Evolutionary conservation across 2,888 invertebrate genomes (phyloP), one percentile per base, ranked within the genome.

Genomic region (Lepidochitona cinerea): DNA sequence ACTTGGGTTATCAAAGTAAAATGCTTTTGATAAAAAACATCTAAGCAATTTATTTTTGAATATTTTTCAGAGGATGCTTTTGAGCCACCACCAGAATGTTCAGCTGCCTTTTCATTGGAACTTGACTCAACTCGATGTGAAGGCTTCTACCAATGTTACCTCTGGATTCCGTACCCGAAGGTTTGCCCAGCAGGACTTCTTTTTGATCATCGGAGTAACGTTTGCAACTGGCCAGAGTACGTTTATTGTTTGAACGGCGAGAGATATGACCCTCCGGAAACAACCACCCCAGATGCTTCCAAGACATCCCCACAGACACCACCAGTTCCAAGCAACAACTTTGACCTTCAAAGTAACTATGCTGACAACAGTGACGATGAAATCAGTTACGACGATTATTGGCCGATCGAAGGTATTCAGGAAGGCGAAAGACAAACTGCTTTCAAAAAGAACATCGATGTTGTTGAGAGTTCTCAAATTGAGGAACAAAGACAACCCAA

Each of bases 101-200:
- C 59, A 14, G 59, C 59, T 9, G 59, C 59, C 4, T 59, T 59
- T 32, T 23, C 66, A 23, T 18, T 66, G 36, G 35, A 37, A n/a
- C 26, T 37, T 23, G 66, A 66, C n/a, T 37, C 66, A 1, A 66
- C 35, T 3, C 37, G 37, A 23, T 66, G 66, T 66, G 37, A 35
- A 29, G 66, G 66, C 14, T 66, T 37, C 26, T 66, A 66, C 37
- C 66, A 66, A 26, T 66, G 66, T 37, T 37, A 66, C 23, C 9
- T 66, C 35, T 35, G 66, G 36, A 36, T 35, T 5, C 37, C 37
- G 9, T 66, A 66, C 37, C 37, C 37, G 3, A 66, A 37, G 35
- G 9, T 35, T 1, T 66, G 66, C 26, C 66, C 66, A 26, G 36
- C 37, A 35, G 66, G 66, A 18, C 66, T 66, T 26, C 37, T 35